Percentiles rank a stretch among this genome's conserved stretches.
Conservation (phyloP, 2,113 vertebrate genomes). For the Oenanthe melanoleuca region DNA sequence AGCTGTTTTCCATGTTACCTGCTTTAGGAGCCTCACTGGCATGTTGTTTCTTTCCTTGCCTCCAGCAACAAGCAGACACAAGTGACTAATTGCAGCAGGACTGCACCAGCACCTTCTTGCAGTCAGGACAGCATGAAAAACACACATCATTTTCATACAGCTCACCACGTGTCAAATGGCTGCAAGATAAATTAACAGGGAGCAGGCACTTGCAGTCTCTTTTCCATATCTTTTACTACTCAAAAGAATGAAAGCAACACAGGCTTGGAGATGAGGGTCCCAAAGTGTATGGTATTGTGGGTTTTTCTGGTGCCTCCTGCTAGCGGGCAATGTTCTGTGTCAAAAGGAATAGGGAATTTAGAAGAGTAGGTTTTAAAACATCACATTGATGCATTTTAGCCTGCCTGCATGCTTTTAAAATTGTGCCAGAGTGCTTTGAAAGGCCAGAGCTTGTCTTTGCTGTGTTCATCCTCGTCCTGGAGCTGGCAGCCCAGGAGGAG, state of each 20-base stretch:
- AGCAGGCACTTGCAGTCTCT: background rate
- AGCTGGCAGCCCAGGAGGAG: background rate
- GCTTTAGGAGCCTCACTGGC: background rate
- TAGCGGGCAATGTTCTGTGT: background rate
- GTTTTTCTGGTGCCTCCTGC: background rate
- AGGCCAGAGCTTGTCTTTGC: background rate
- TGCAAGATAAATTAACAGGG: background rate
- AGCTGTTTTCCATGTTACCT: background rate
- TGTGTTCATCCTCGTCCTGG: background rate
- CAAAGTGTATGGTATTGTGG: background rate
- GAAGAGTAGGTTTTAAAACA: background rate
- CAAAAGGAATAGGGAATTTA: background rate
- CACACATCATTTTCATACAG: fast-evolving
- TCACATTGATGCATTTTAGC: fast-evolving
- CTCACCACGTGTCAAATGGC: background rate
- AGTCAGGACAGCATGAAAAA: fast-evolving
- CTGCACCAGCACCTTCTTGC: background rate
- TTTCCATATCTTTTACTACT: background rate
- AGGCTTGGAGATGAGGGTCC: background rate
- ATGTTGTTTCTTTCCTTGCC: background rate
- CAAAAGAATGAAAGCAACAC: background rate
- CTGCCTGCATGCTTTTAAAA: background rate
- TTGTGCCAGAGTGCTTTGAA: background rate
- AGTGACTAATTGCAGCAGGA: background rate
- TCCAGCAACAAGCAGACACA: background rate